phyloP scores from a whole-genome alignment of 1,140 invertebrate species.

The Drosophila parvula region DNA sequence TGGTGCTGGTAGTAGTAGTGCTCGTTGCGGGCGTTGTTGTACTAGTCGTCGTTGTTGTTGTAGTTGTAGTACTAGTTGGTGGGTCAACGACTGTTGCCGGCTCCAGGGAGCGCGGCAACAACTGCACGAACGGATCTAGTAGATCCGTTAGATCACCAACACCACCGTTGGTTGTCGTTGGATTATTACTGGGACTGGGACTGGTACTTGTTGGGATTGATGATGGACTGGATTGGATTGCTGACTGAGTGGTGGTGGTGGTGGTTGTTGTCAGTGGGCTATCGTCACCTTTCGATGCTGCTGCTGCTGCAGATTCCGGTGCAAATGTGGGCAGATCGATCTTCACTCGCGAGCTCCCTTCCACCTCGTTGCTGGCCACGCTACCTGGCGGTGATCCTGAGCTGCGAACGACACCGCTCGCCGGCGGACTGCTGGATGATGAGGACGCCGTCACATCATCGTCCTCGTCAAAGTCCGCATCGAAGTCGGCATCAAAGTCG shows the following conservation, averaged over 20 bases:
- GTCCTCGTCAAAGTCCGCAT: constrained; percentile 73
- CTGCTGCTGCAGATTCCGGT: constrained; percentile 59
- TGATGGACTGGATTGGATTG: constrained; percentile 10
- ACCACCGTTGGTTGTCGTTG: constrained; percentile 25
- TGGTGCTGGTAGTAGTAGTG: constrained; percentile 30
- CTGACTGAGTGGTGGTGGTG: constrained; percentile 25
- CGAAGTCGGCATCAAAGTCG: constrained; percentile 76
- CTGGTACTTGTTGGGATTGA: constrained; percentile 29
- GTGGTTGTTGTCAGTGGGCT: constrained; percentile 43
- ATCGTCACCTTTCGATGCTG: constrained; percentile 61
- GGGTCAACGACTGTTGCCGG: constrained; percentile 25
- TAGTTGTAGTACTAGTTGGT: constrained; percentile 18
- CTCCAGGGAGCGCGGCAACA: constrained; percentile 57
- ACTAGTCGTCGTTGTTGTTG: constrained; percentile 9
- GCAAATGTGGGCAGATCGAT: constrained; percentile 85
- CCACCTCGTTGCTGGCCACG: constrained; percentile 37
- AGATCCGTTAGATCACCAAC: neutral
- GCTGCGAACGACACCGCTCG: constrained; percentile 14
- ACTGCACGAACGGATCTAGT: constrained; percentile 15
- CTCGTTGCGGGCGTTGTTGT: constrained; percentile 32
- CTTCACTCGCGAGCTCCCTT: constrained; percentile 72
- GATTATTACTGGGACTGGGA: constrained; percentile 38
- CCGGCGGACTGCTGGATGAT: constrained; percentile 19
- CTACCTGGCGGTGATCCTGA: constrained; percentile 43
- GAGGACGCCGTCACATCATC: constrained; percentile 28